Evolutionary conservation across 1,140 invertebrate species (phyloP).

Genomic region (Drosophila neocordata): DNA sequence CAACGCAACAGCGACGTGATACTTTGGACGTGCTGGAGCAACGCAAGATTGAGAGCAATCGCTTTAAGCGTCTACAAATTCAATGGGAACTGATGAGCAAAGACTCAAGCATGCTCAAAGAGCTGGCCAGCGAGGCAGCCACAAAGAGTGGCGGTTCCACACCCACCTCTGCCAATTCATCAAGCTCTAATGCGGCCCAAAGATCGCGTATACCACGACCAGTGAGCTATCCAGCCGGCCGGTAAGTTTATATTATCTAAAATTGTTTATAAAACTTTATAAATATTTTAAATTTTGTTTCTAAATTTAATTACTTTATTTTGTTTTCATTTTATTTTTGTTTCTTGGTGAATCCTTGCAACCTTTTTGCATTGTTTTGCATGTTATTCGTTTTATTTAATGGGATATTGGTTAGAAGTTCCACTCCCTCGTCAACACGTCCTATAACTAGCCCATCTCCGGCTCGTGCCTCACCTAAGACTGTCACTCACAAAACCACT

Average conservation of each 20-base stretch:
- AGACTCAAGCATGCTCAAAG: conserved; percentile 81
- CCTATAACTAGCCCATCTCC: conserved; percentile 29
- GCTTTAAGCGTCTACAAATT: conserved; percentile 90
- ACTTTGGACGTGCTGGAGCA: conserved; percentile 73
- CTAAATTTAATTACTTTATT: conserved; percentile 36
- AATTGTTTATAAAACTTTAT: background rate
- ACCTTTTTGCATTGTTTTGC: conserved; percentile 51
- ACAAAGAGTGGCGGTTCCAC: conserved; percentile 82
- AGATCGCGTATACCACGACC: conserved; percentile 89
- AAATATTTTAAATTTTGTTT: conserved; percentile 34
- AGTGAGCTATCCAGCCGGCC: conserved; percentile 85
- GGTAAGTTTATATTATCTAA: conserved; percentile 63
- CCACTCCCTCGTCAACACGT: conserved; percentile 47
- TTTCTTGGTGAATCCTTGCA: conserved; percentile 25
- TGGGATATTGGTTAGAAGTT: conserved; percentile 42
- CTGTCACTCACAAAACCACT: conserved; percentile 62
- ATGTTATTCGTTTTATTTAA: conserved; percentile 43
- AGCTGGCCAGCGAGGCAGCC: conserved; percentile 83
- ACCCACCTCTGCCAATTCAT: conserved; percentile 80
- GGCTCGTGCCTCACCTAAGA: conserved; percentile 49
- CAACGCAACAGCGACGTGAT: conserved; percentile 58
- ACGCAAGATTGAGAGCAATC: conserved; percentile 82
- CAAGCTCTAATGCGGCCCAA: conserved; percentile 66
- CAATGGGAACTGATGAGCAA: conserved; percentile 93
- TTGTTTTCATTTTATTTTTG: conserved; percentile 39